Evolutionary conservation across 2,113 vertebrate species (phyloP).

Genomic region (Prionailurus bengalensis): DNA sequence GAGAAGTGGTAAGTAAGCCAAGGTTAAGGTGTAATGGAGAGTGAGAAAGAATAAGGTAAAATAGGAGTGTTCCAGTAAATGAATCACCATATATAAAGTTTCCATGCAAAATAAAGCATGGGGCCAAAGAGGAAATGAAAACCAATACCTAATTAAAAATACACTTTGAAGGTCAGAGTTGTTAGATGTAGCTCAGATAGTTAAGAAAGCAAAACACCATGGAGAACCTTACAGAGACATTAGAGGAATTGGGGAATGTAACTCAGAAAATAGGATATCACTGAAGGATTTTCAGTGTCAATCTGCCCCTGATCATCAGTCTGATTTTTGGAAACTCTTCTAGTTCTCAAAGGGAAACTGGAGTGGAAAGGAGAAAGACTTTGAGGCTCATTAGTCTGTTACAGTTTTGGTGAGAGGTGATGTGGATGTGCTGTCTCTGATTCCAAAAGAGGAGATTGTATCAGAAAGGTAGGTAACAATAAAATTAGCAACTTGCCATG

Average conservation of each 20-base stretch:
- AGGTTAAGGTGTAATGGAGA: not conserved
- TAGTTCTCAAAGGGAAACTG: not conserved
- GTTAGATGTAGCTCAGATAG: not conserved
- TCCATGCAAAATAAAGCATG: not conserved
- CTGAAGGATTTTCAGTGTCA: not conserved
- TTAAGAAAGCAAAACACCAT: not conserved
- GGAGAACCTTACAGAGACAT: not conserved
- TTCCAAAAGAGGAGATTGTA: rapidly evolving
- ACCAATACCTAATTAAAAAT: not conserved
- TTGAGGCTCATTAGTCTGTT: not conserved
- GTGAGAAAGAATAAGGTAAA: not conserved
- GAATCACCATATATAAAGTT: not conserved
- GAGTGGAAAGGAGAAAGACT: not conserved
- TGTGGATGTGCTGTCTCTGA: rapidly evolving
- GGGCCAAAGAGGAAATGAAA: not conserved
- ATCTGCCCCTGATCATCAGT: not conserved
- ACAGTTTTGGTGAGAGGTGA: not conserved
- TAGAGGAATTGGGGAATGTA: not conserved
- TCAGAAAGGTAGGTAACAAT: not conserved
- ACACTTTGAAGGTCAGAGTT: not conserved
- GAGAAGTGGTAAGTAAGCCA: not conserved
- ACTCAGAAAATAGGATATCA: no score
- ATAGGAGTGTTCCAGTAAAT: not conserved
- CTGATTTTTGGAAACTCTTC: not conserved
- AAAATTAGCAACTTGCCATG: not conserved